Percentiles rank a stretch among this genome's conserved stretches.
Evolutionary conservation across 2,113 vertebrate species (phyloP).

Genomic region (Fulica atra): DNA sequence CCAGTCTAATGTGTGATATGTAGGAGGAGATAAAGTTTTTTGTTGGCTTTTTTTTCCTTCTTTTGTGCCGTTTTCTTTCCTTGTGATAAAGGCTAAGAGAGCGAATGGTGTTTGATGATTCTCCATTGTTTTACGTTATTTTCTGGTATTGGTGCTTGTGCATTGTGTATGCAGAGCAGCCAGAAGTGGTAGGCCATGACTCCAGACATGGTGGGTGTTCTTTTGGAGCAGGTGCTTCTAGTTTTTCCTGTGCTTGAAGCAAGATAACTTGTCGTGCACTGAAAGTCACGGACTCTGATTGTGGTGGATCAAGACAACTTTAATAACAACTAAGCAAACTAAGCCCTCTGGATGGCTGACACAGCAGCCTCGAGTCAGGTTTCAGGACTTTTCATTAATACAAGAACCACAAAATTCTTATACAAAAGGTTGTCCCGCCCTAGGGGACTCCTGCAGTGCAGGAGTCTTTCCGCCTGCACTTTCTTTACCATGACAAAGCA

Average conservation of each 20-base stretch:
- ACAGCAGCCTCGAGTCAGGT: too few species aligned
- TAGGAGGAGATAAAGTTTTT: background rate
- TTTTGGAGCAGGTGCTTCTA: background rate
- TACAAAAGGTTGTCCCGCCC: too few species aligned
- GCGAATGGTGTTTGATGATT: background rate
- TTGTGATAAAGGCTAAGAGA: background rate
- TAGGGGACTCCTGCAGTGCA: too few species aligned
- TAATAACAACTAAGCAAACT: too few species aligned
- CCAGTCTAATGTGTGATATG: background rate
- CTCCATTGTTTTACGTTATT: background rate
- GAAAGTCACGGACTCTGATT: too few species aligned
- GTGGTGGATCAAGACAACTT: too few species aligned
- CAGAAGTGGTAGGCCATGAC: fast-evolving
- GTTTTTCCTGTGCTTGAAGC: background rate
- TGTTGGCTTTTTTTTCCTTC: background rate
- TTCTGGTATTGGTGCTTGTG: fast-evolving
- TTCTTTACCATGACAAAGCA: too few species aligned
- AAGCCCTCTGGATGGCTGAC: too few species aligned
- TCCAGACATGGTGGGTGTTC: background rate
- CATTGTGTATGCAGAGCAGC: background rate
- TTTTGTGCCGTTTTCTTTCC: background rate
- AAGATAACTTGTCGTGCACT: background rate
- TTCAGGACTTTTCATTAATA: too few species aligned
- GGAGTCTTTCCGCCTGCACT: too few species aligned
- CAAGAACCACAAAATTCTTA: too few species aligned